Evolutionary conservation across 2,113 vertebrate genomes (phyloP).

Genomic region (Cromileptes altivelis): DNA sequence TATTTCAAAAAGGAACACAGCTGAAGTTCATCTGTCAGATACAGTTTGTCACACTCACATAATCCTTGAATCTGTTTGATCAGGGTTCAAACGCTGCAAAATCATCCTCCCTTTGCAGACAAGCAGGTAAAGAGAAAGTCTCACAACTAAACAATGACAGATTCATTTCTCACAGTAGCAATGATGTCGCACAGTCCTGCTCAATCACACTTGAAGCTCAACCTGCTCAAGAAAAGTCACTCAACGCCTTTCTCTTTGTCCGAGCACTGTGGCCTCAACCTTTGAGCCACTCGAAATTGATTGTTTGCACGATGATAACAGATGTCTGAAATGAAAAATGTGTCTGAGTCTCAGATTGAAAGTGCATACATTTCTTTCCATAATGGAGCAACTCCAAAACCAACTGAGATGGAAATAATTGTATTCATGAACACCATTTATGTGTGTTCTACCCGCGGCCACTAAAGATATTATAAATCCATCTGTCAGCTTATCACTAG

Average conservation of each 20-base stretch:
- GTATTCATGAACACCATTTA: no score
- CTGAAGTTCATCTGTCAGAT: not conserved
- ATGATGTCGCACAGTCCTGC: not conserved
- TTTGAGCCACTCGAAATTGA: not conserved
- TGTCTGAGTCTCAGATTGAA: not conserved
- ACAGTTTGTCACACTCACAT: not conserved
- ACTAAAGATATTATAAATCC: no score
- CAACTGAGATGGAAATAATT: no score
- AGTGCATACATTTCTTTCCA: no score
- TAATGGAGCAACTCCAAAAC: no score
- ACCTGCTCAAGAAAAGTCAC: not conserved
- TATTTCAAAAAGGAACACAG: not conserved
- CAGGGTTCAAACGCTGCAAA: not conserved
- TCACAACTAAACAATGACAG: not conserved
- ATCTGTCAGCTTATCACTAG: no score
- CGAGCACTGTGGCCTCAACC: not conserved
- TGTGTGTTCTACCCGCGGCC: no score
- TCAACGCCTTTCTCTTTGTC: not conserved
- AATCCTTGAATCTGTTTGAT: not conserved
- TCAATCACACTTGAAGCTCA: not conserved
- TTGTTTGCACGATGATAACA: not conserved
- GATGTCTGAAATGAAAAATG: not conserved
- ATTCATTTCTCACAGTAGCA: not conserved
- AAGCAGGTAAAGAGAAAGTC: not conserved
- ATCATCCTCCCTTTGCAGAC: not conserved